These are phyloP conservation scores for Noctua fimbriata DNA, from an alignment of 2,888 invertebrate genomes.

Conservation along the genomic window DNA sequence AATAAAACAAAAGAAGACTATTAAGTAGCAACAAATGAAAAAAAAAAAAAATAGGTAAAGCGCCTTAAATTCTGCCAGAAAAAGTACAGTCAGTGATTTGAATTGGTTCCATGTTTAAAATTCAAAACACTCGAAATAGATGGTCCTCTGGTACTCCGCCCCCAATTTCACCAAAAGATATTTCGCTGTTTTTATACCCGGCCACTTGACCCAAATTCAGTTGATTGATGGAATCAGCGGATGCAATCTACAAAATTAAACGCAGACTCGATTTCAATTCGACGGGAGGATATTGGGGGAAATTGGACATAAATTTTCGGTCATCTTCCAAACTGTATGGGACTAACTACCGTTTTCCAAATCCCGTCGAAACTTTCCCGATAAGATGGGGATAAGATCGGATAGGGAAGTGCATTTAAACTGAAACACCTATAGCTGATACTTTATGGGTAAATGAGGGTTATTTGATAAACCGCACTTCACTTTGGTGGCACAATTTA, in stretches of 20 bases:
- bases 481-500: background rate
- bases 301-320: constrained; percentile 82
- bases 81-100: background rate
- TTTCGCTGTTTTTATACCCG: constrained; percentile 44
- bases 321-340: constrained; percentile 73
- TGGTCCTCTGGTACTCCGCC: no score
- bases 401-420: constrained; percentile 61
- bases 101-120: constrained; percentile 1
- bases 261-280: constrained; percentile 72
- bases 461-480: constrained; percentile 21
- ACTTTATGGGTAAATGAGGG: constrained; percentile 23
- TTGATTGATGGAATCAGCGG: constrained; percentile 59
- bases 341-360: constrained; percentile 69
- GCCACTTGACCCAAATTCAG: constrained; percentile 54
- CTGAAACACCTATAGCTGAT: constrained; percentile 20
- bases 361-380: constrained; percentile 68
- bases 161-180: constrained; percentile 40
- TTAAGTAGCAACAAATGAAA: background rate
- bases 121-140: background rate
- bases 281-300: constrained; percentile 70
- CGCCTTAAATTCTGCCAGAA: background rate
- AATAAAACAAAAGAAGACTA: background rate
- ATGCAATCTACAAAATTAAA: constrained; percentile 74
- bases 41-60: background rate
- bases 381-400: constrained; percentile 49